Evolutionary conservation across 2,888 invertebrate genomes (phyloP), one percentile per base, ranked within the genome.

Genomic region (Chymomyza procnemis): DNA sequence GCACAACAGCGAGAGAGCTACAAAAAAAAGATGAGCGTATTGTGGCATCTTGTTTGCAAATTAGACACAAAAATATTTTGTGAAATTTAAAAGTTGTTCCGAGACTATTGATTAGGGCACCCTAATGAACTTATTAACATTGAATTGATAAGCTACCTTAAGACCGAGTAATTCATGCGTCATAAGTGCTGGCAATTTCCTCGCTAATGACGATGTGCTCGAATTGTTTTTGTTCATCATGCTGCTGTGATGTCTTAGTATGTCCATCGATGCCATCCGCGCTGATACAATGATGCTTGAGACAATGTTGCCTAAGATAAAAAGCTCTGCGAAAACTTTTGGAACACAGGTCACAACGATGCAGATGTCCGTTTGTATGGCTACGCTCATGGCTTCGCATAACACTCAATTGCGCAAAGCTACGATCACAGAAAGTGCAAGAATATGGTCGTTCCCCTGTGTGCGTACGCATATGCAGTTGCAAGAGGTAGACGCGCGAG

Each of bases 401-500:
- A 18, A 87, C 78, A 56, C 88, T 83, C 4, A 89, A 80, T 22
- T 90, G 88, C 0, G 87, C 79, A 68, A 90, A 90, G 1, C 80
- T 75, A 14, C 83, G 79, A 1, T 76, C 75, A 50, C 90, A 90
- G 1, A 79, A 34, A 0, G 78, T 74, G 47, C 91, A 91, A n/a
- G 74, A 61, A 62, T 89, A 90, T 0, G 90, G 90, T 47, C 88
- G 87, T 58, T 90, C 90, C 0, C 90, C 89, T 1, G 90, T 90
- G 52, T 90, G 90, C 0, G 83, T 89, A 18, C 90, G 85, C 58
- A 76, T 79, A 4, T 93, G 90, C 6, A 93, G 91, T 75, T 93
- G 93, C 0, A 90, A 71, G 56, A 89, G 69, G 64, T 88, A 91
- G 4, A 90, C 89, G 2, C 90, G 83, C 0, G 89, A 74, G 66